phyloP scores from a whole-genome alignment of 37 sponge, comb jelly and placozoan species.

The Cladorhizidae sp. region DNA sequence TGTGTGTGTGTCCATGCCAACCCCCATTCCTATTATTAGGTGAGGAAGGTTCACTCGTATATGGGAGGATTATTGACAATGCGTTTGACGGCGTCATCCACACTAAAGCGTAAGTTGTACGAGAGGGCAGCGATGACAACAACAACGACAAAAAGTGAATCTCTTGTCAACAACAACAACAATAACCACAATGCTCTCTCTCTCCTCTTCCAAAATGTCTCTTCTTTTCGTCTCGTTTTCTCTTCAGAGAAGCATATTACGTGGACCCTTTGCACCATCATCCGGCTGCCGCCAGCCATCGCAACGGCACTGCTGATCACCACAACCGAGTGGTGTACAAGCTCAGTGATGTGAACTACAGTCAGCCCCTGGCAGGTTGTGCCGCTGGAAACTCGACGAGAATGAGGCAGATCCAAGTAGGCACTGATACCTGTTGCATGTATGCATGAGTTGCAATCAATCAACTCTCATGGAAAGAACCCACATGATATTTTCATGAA shows the following conservation, averaged over 20 bases:
- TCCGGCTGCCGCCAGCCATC: not conserved
- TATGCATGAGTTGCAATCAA: not conserved
- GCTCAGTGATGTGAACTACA: conserved; percentile 56
- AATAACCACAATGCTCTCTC: not conserved
- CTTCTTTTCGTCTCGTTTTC: not conserved
- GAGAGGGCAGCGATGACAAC: not conserved
- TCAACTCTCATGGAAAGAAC: too few relatives aligned
- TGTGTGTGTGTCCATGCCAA: too few relatives aligned
- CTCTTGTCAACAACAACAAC: not conserved
- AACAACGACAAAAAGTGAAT: too few relatives aligned
- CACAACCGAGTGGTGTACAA: conserved; percentile 54
- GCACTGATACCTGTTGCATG: not conserved
- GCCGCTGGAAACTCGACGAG: conserved; percentile 9
- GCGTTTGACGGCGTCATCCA: conserved; percentile 40
- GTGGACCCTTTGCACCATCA: conserved; percentile 11
- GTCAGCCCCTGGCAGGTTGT: conserved; percentile 1
- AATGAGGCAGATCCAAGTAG: conserved; percentile 4
- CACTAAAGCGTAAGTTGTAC: conserved; percentile 22
- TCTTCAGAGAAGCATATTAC: conserved; percentile 46
- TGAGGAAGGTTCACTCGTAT: conserved; percentile 31
- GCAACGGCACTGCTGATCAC: not conserved
- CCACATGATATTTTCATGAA: too few relatives aligned
- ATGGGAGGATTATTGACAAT: conserved; percentile 26
- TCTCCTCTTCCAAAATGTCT: not conserved
- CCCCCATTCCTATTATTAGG: conserved; percentile 14